Evolutionary conservation across 2,113 vertebrate species (phyloP), one percentile per base, ranked within the genome.

Genomic region (Ammodramus savannarum): DNA sequence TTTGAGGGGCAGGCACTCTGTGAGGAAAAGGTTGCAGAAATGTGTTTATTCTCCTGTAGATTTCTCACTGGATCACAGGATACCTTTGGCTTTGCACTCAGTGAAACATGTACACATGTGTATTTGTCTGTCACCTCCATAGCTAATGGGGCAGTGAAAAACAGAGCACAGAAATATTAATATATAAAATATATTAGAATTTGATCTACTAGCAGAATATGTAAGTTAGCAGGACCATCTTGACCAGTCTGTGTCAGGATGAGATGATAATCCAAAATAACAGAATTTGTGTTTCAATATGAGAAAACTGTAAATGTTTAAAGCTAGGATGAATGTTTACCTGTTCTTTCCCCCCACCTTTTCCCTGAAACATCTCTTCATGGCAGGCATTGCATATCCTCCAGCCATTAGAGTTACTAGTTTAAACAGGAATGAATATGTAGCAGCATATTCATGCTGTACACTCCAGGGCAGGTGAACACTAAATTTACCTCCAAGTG

Each of bases 401-500:
- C 38, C 77, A 87, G 63, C 46, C 66, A 49, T 58, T 54, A 44
- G 41, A 89, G 54, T 17, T 73, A 27, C 80, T 66, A 31, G 62
- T 87, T 93, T 78, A 78, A 95, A 81, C 81, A 87, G 34, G 49
- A 94, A 76, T 57, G 85, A 69, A 75, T 87, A 68, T 10, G 77
- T 84, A 69, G 88, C 67, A 89, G 62, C 78, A 80, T 85, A 91
- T 89, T 94, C 82, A 59, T 66, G 41, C 63, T 51, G 31, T 73
- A 89, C 57, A 61, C 87, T 96, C 29, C 54, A 58, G 41, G 77
- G 58, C 93, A 93, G 89, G 74, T 93, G 93, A 95, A 66, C 61
- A 85, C 80, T 87, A 61, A 78, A 96, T 94, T 93, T 94, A 87
- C 84, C 69, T 95, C 49, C 77, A 91, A 89, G 84, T 94, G 66